A percentile compares a stretch with the other conserved stretches of the same genome.
phyloP scores from a whole-genome alignment of 2,888 invertebrate species.

The Onthophagus sagittarius region DNA sequence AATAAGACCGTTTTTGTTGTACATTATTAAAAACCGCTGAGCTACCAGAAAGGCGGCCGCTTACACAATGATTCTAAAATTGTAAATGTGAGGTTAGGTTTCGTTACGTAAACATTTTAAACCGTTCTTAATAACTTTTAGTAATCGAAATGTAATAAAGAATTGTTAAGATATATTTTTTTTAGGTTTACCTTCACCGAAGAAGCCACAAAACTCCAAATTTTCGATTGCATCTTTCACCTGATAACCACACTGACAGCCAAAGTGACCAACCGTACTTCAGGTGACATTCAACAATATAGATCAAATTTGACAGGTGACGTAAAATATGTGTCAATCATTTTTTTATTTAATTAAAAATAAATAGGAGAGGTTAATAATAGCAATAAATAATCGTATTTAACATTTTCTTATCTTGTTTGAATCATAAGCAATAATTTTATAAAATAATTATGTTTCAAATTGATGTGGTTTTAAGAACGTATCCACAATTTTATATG shows the following conservation, averaged over 20 bases:
- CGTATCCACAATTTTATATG: not conserved
- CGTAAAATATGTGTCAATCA: not conserved
- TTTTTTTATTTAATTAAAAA: not conserved
- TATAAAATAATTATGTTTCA: not conserved
- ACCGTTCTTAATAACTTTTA: not conserved
- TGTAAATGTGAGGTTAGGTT: not conserved
- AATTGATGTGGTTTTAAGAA: not conserved
- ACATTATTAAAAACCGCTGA: slow-evolving; percentile 27
- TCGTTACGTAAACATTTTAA: not conserved
- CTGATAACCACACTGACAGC: slow-evolving; percentile 1
- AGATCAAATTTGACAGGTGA: not conserved
- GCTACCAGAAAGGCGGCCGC: slow-evolving; percentile 2
- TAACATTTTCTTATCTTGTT: not conserved
- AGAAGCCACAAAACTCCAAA: slow-evolving; percentile 48
- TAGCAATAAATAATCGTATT: not conserved
- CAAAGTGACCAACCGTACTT: slow-evolving; percentile 1
- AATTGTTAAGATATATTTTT: slow-evolving; percentile 11
- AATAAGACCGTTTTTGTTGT: slow-evolving; percentile 57
- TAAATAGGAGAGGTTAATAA: not conserved
- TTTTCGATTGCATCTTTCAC: slow-evolving; percentile 49
- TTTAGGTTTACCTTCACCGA: slow-evolving; percentile 46
- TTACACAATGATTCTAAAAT: slow-evolving; percentile 20
- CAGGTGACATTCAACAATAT: slow-evolving; percentile 4
- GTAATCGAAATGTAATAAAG: not conserved
- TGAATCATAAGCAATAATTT: not conserved